Evolutionary conservation across 2,113 vertebrate genomes (phyloP).

Genomic region (Corynorhinus townsendii): DNA sequence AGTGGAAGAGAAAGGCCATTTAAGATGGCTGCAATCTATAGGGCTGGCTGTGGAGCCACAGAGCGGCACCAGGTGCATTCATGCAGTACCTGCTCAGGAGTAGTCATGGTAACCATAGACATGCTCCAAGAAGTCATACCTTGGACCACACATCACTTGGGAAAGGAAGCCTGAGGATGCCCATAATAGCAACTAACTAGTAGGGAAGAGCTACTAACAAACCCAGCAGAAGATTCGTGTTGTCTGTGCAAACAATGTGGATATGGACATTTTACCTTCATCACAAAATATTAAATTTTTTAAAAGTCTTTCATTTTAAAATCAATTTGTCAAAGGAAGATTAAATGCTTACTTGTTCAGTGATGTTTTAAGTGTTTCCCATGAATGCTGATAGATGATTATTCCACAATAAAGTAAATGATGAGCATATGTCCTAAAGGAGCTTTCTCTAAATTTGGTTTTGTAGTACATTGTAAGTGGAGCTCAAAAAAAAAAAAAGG

Average conservation of each 20-base stretch:
- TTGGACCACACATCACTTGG: not conserved
- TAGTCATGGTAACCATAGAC: not conserved
- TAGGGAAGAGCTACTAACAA: not conserved
- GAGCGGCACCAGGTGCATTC: conserved; percentile 16
- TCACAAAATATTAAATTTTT: not conserved
- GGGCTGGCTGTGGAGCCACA: conserved; percentile 42
- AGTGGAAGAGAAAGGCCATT: conserved; percentile 58
- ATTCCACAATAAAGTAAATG: conserved; percentile 6
- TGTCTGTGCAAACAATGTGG: not conserved
- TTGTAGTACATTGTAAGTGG: not conserved
- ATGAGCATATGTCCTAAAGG: not conserved
- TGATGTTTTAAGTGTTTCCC: not conserved
- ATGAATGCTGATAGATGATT: not conserved
- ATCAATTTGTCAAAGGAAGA: not conserved
- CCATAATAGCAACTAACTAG: too few species aligned
- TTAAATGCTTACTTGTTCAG: not conserved
- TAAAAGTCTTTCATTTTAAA: not conserved
- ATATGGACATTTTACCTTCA: not conserved
- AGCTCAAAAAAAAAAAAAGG: not conserved
- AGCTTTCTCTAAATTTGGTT: not conserved
- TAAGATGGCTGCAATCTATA: conserved; percentile 57
- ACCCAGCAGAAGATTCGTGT: not conserved
- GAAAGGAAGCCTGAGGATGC: not conserved
- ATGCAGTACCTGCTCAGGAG: conserved; percentile 31
- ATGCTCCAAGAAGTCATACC: not conserved